Base-by-base conservation (phyloP, 2,888 invertebrate genomes). In the Alloscopus bannaensis region DNA sequence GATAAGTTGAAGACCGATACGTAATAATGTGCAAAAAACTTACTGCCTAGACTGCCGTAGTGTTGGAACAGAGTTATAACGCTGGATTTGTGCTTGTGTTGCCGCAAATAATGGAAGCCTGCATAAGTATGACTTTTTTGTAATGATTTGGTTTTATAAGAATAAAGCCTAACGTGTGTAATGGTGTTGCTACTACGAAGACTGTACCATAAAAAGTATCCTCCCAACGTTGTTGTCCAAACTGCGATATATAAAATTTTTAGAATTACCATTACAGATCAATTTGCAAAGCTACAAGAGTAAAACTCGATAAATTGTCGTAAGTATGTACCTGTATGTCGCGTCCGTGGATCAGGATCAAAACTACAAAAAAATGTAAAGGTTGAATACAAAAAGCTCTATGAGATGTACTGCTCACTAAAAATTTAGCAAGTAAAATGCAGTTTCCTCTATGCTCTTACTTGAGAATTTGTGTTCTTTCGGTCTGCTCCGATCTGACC, bases 81-180 rank as follows among this genome's bases (percentile, higher is more conserved):
- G 73, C 42, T 84, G 84, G 50, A 84, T 77, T 70, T 84, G 83
- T 11, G 84, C 81, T 42, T 84, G 84, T 0, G 83, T 83, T 6
- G 77, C 81, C 26, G 50, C 84, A 71, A 83, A 84, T 8, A 85
- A 26, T n/a, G 83, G 82, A 6, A 83, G 26, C 82, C n/a, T n/a
- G n/a, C n/a, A n/a, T n/a, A n/a, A n/a, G n/a, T n/a, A n/a, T n/a
- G n/a, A n/a, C n/a, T n/a, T n/a, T n/a, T n/a, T n/a, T n/a, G n/a
- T n/a, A n/a, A n/a, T n/a, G n/a, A n/a, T n/a, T n/a, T n/a, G n/a
- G n/a, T n/a, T n/a, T n/a, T n/a, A n/a, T n/a, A n/a, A n/a, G n/a
- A n/a, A n/a, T n/a, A n/a, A n/a, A n/a, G n/a, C n/a, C n/a, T n/a
- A n/a, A n/a, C n/a, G n/a, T n/a, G n/a, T n/a, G n/a, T n/a, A n/a